A percentile compares a stretch with the other conserved stretches of the same genome.
Evolutionary conservation across 2,113 vertebrate species (phyloP).

Genomic region (Phalacrocorax brasilianus): DNA sequence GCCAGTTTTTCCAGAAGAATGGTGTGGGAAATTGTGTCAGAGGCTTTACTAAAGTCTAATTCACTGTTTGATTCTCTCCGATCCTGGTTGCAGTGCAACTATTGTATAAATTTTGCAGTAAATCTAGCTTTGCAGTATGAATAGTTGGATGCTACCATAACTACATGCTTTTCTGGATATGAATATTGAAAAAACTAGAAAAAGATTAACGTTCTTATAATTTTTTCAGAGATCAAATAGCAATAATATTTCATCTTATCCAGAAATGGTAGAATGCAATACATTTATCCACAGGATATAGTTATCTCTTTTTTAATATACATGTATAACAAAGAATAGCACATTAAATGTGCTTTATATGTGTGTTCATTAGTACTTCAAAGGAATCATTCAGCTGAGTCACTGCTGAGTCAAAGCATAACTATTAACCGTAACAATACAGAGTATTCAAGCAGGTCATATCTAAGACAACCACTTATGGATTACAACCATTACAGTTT

Average conservation of each 20-base stretch:
- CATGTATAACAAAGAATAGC: neutral
- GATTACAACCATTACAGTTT: neutral
- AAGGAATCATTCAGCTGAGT: neutral
- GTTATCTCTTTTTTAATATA: neutral
- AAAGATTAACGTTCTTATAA: neutral
- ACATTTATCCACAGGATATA: neutral
- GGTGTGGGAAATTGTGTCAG: no score
- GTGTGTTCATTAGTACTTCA: neutral
- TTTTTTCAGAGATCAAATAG: neutral
- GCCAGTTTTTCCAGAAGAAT: no score
- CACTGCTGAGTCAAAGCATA: neutral
- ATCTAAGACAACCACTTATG: neutral
- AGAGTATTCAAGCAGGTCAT: neutral
- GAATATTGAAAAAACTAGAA: neutral
- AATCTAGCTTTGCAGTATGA: neutral
- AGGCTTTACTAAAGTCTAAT: neutral
- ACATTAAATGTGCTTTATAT: neutral
- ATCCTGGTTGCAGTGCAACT: neutral
- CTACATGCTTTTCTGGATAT: neutral
- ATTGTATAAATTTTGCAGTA: neutral
- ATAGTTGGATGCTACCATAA: neutral
- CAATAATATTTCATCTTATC: neutral
- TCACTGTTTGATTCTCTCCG: neutral
- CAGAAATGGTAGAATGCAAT: neutral
- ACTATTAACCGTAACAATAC: neutral